Evolutionary conservation across 2,797 vertebrate genomes (phyloP).

Genomic region (Varecia variegata): DNA sequence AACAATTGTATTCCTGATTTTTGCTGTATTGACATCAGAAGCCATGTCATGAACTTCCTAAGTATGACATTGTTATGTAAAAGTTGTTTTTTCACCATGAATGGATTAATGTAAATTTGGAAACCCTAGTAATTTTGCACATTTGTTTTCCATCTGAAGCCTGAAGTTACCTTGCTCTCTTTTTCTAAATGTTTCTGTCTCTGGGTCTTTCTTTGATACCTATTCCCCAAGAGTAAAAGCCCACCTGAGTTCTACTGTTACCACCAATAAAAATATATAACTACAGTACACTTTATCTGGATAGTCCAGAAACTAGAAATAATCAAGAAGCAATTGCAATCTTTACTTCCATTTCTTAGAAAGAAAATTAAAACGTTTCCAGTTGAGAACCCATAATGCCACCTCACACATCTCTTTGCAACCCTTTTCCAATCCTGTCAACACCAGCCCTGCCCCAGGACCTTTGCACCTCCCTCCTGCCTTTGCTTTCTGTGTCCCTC

Average conservation of each 20-base stretch:
- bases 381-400: no score
- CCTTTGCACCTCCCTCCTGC: background rate
- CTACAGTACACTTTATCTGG: accelerated
- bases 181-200: background rate
- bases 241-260: background rate
- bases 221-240: background rate
- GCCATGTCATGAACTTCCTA: background rate
- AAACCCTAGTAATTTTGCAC: background rate
- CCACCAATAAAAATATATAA: background rate
- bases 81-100: background rate
- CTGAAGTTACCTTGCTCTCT: background rate
- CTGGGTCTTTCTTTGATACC: background rate
- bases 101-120: background rate
- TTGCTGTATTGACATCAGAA: background rate
- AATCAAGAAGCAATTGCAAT: background rate
- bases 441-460: accelerated
- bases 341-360: background rate
- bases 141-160: background rate
- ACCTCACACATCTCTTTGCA: background rate
- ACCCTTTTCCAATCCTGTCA: background rate
- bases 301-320: background rate
- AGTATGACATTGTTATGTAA: no score
- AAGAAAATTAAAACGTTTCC: background rate
- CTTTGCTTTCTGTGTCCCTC: accelerated
- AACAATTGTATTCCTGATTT: background rate